Conservation (phyloP, 2,113 vertebrate species). For the Deroptyus accipitrinus region DNA sequence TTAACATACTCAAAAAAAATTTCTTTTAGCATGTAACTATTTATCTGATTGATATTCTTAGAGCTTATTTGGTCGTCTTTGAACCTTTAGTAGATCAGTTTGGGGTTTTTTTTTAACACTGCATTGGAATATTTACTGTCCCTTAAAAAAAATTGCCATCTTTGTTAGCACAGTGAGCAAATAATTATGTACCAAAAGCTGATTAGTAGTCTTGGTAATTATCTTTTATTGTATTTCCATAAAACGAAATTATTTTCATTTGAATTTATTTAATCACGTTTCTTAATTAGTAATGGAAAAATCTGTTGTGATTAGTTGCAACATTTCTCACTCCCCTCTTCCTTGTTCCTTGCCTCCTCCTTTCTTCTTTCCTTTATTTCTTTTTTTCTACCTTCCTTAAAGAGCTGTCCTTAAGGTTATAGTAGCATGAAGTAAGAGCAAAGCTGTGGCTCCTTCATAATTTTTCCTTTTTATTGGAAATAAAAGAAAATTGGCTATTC, state of each 20-base stretch:
- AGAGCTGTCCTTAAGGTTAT: background rate
- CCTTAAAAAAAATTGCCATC: background rate
- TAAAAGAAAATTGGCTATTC: background rate
- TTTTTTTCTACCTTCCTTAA: background rate
- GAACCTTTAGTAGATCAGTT: background rate
- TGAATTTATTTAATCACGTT: background rate
- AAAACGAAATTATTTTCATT: background rate
- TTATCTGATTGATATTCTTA: background rate
- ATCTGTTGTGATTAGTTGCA: background rate
- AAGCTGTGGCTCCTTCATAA: background rate
- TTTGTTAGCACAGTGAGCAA: background rate
- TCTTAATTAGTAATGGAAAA: background rate
- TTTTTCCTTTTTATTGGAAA: background rate
- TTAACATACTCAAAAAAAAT: background rate
- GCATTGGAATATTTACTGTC: background rate
- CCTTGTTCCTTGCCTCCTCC: background rate
- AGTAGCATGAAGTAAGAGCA: background rate
- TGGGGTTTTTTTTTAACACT: background rate
- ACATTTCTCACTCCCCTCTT: background rate
- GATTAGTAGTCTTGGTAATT: background rate
- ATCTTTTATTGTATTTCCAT: background rate
- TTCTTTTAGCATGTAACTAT: background rate
- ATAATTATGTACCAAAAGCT: background rate
- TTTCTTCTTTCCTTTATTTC: background rate
- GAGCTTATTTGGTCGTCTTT: background rate